Evolutionary conservation across 2,888 invertebrate genomes (phyloP), one percentile per base, ranked within the genome.

Genomic region (Morpho achilles): DNA sequence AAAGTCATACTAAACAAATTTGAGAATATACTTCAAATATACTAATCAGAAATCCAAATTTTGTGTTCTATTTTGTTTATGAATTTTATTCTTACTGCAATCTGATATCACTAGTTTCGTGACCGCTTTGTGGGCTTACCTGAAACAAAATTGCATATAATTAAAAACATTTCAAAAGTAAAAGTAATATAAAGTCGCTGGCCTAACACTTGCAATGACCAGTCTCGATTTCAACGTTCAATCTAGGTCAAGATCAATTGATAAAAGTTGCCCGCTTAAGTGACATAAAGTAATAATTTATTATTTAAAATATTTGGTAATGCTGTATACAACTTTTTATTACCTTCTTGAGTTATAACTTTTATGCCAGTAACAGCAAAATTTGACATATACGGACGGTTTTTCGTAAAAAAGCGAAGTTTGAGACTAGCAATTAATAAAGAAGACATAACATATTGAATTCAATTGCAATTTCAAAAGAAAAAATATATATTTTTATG

Each of bases 181-280:
- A 32, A 32, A 32, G 32, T 32, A n/a, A 43, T 43, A 43, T 43
- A 43, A 8, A n/a, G 43, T 9, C 7, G 43, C 43, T 16, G 39
- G 10, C 48, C 39, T 47, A 46, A 57, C 22, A 22, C 16, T 8
- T 23, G 39, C 44, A 56, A 44, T 50, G 44, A 16, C 56, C 40
- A 56, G 50, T 50, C 45, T 56, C 45, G 45, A 49, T 56, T 56
- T 56, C 50, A 50, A 50, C 49, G 22, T 10, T 6, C 8, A 39
- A 44, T 60, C 9, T 52, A 49, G 60, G 60, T 62, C 62, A 62
- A 62, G 60, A 60, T 41, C 62, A 46, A 7, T 44, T 48, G 49
- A 56, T 50, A 45, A 51, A 52, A 48, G 43, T 43, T 23, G 32
- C 32, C 32, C 32, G 32, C 32, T 2, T 32, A 10, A 42, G 8